Evolutionary conservation across 1,140 invertebrate genomes (phyloP), one percentile per base, ranked within the genome.

Genomic region (Drosophila setifemur): DNA sequence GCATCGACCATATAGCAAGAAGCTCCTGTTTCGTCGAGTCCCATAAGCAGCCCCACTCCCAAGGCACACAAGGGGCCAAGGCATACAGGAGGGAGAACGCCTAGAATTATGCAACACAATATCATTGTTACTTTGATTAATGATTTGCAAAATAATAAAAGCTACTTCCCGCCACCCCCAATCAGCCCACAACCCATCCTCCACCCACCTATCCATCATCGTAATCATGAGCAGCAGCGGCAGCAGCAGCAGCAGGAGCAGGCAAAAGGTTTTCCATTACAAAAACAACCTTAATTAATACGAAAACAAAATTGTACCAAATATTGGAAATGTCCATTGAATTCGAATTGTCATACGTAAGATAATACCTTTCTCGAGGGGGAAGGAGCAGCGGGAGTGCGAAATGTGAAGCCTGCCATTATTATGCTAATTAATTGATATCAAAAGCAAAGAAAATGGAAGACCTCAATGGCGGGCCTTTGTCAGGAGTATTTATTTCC

Each of bases 351-450:
- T 71, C 79, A 83, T 73, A 52, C 50, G 49, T 26, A 45, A 72
- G 29, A 26, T 31, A 57, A 49, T 33, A 23, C 44, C 29, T 37
- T 25, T 43, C 63, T 12, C 29, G 21, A 7, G 19, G 1, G 5
- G 9, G 1, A n/a, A n/a, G 42, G 11, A 14, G 25, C 8, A 19
- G 42, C 28, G 39, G 21, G 37, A 79, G 71, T 72, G 67, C 58
- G 79, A 71, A 83, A 83, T 85, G 69, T 73, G 81, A 86, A 86
- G 71, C 79, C 79, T 49, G 49, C 71, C 71, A 86, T 85, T 85
- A 85, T 85, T 85, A 85, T 85, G 79, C 79, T 85, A 81, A 85
- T 85, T 85, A 85, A 85, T 85, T 85, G 75, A 85, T 81, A 85
- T 85, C 81, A 68, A 85, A 83, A 31, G 76, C 19, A 48, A 43